phyloP scores from a whole-genome alignment of 2,888 invertebrate genomes.

The Calameuta idolon region DNA sequence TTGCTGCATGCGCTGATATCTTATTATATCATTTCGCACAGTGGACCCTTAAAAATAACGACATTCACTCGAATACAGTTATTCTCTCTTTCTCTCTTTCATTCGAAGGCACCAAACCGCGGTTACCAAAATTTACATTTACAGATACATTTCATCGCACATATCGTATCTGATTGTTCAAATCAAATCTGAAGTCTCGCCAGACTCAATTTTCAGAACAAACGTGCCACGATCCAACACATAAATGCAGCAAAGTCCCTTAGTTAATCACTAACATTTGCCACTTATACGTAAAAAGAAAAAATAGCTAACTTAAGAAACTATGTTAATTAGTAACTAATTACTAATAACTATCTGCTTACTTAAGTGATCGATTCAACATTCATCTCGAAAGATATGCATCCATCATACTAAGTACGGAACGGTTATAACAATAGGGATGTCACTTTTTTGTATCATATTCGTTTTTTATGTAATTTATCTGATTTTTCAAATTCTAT shows the following conservation, averaged over 20 bases:
- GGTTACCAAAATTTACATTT: background rate
- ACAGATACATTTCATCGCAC: background rate
- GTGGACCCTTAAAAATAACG: background rate
- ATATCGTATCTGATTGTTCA: background rate
- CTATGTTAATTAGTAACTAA: constrained; percentile 33
- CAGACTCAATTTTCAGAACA: background rate
- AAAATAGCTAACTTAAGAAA: background rate
- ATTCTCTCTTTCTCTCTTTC: background rate
- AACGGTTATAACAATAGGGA: background rate
- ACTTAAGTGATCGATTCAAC: constrained; percentile 40
- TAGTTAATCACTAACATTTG: constrained; percentile 28
- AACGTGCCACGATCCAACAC: background rate
- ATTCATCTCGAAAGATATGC: constrained; percentile 50
- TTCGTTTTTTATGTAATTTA: background rate
- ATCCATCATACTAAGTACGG: constrained; percentile 17
- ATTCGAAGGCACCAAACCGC: background rate
- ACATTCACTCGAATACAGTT: background rate
- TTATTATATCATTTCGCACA: background rate
- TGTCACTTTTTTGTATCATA: background rate
- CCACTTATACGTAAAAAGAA: background rate
- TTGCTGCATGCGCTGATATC: constrained; percentile 14
- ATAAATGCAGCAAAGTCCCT: constrained; percentile 39
- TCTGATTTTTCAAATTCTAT: background rate
- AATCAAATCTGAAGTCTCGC: background rate
- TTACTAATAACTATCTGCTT: constrained; percentile 44